These are phyloP conservation scores for Thecocarcelia acutangulata DNA, from an alignment of 2,888 invertebrate genomes.

Conservation along the genomic window DNA sequence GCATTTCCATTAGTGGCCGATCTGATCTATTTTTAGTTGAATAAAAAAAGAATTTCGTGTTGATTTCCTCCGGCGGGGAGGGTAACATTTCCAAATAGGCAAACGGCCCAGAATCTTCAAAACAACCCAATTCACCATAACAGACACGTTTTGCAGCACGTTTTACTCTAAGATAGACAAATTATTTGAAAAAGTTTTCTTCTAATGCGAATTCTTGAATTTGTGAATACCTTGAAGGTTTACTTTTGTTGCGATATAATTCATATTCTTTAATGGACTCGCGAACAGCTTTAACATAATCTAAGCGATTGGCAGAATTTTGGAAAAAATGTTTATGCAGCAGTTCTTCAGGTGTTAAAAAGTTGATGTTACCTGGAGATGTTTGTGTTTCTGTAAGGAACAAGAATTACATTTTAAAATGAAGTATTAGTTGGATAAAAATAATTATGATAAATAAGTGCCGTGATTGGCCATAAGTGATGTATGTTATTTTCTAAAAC, in stretches of 20 bases:
- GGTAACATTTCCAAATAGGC: slow-evolving; percentile 95
- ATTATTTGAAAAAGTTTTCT: neutral
- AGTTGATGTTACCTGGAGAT: neutral
- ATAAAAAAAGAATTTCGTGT: slow-evolving; percentile 91
- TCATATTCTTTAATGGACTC: slow-evolving; percentile 74
- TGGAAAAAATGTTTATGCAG: slow-evolving; percentile 48
- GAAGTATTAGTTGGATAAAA: too few relatives aligned
- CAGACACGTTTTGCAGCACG: slow-evolving; percentile 91
- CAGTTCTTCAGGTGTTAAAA: slow-evolving; percentile 45
- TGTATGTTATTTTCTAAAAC: too few relatives aligned
- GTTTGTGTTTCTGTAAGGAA: slow-evolving; percentile 21
- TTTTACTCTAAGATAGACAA: slow-evolving; percentile 83
- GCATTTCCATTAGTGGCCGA: slow-evolving; percentile 86
- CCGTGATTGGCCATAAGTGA: too few relatives aligned
- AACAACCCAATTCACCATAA: slow-evolving; percentile 94
- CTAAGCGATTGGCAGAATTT: slow-evolving; percentile 71
- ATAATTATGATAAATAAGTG: too few relatives aligned
- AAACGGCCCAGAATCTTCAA: slow-evolving; percentile 94
- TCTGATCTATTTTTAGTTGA: slow-evolving; percentile 86
- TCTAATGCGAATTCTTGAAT: neutral
- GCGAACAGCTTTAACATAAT: slow-evolving; percentile 74
- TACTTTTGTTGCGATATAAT: slow-evolving; percentile 68
- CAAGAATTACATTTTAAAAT: neutral
- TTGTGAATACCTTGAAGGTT: slow-evolving; percentile 67
- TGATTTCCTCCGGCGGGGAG: slow-evolving; percentile 91